Percentiles rank a stretch among this genome's conserved stretches.
Evolutionary conservation across 2,113 vertebrate genomes (phyloP).

Genomic region (Ceuthmochares aereus): DNA sequence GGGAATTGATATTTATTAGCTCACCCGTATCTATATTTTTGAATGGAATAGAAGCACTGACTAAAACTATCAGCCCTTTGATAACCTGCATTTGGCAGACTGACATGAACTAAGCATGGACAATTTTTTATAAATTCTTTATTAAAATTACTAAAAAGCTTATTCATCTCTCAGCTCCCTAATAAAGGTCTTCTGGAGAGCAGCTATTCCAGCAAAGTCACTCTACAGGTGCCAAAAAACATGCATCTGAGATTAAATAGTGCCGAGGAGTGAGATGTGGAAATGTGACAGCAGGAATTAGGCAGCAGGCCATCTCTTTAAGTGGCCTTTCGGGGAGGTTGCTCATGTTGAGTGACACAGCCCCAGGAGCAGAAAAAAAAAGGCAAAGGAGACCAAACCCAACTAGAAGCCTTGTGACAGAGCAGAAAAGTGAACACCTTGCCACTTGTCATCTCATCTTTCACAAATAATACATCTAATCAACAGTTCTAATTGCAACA

Average conservation of each 20-base stretch:
- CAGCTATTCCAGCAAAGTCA: neutral
- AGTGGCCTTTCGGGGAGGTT: neutral
- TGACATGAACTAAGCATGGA: neutral
- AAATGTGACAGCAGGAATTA: conserved; percentile 17
- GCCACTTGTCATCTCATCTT: neutral
- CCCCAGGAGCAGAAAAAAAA: neutral
- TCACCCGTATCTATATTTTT: neutral
- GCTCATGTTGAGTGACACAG: conserved; percentile 9
- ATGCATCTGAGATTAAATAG: neutral
- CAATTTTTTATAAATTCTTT: neutral
- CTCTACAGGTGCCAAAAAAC: neutral
- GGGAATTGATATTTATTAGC: neutral
- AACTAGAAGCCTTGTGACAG: neutral
- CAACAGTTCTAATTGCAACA: conserved; percentile 54
- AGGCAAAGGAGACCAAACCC: neutral
- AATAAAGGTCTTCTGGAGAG: conserved; percentile 2
- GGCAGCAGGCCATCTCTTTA: conserved; percentile 9
- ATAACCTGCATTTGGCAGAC: neutral
- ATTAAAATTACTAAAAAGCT: neutral
- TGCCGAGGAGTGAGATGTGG: neutral
- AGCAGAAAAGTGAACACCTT: neutral
- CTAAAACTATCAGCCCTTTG: neutral
- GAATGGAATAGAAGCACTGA: neutral
- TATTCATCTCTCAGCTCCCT: conserved; percentile 17
- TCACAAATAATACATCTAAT: conserved; percentile 37